Evolutionary conservation across 2,113 vertebrate genomes (phyloP), one percentile per base, ranked within the genome.

Genomic region (Larimichthys polyactis): DNA sequence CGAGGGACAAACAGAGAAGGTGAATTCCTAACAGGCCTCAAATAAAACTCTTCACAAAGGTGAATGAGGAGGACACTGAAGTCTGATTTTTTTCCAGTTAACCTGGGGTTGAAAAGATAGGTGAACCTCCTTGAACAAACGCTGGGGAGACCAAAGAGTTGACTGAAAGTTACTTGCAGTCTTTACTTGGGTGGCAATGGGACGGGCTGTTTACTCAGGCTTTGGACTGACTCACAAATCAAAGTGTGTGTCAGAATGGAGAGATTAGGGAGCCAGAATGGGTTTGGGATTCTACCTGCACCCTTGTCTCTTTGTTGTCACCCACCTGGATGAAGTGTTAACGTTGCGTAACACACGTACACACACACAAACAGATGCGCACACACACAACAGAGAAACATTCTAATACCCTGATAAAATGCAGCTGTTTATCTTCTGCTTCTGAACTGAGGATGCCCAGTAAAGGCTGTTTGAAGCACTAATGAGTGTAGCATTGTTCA

Each of bases 301-400:
- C 72, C 78, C 22, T 72, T 75, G 48, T 60, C 32, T 89, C 81
- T 92, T 93, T 94, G 93, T 95, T 89, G 87, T 86, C 74, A 51
- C 71, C 91, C 94, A 94, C 93, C 94, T 96, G 93, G 89, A 92
- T 92, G 83, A 82, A 48, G 84, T 90, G 82, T 85, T 88, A 74
- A 67, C 74, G 66, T 87, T 76, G 81, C 74, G 46, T 89, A 88
- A 89, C 77, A 66, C 59, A 65, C 44, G 19, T 55, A 54, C 54
- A 57, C 46, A 77, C 43, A 46, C 44, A 46, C 29, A 64, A 19
- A 80, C 36, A 73, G 7, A 58, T 11, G 29, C 71, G 10, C 12
- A 27, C 66, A 51, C 36, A 36, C 36, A 7, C 79, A 85, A 81
- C 71, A 49, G 74, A 78, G 60, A 32, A 72, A 71, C 70, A 51